Conservation (phyloP, 2,888 invertebrate genomes). For the Scelioninae gen. 1 region DNA sequence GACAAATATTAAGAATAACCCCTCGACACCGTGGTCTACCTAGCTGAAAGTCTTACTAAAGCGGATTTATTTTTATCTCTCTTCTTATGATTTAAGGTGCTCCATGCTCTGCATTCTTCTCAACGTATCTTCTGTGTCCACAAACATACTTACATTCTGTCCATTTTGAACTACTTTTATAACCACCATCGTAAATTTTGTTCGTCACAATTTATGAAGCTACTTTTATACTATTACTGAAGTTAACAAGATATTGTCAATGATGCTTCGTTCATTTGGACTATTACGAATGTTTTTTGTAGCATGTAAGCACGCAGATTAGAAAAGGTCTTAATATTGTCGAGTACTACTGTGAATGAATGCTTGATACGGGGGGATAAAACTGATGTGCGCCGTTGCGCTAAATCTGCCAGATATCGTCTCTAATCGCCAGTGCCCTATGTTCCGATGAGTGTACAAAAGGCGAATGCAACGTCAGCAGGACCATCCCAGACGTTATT, state of each 20-base stretch:
- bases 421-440: conserved; percentile 61
- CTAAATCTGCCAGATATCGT: conserved; percentile 66
- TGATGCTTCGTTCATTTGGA: background rate
- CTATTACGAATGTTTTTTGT: conserved; percentile 25
- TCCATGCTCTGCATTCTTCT: conserved; percentile 46
- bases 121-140: conserved; percentile 11
- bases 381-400: conserved; percentile 43
- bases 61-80: conserved; percentile 71
- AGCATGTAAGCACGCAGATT: conserved; percentile 32
- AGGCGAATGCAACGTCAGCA: conserved; percentile 57
- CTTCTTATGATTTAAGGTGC: conserved; percentile 43
- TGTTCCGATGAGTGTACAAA: conserved; percentile 60
- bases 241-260: background rate
- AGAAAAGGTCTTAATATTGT: conserved; percentile 51
- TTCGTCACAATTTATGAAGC: conserved; percentile 5
- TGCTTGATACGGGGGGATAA: conserved; percentile 33
- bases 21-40: conserved; percentile 71
- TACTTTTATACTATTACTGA: too few species aligned
- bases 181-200: too few species aligned
- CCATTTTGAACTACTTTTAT: background rate
- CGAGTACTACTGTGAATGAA: conserved; percentile 38
- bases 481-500: conserved; percentile 45
- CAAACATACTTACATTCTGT: conserved; percentile 36
- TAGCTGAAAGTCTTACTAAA: conserved; percentile 65
- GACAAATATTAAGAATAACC: conserved; percentile 72